Base-by-base conservation (phyloP, 1,140 invertebrate species). In the Tetragonula clypearis region DNA sequence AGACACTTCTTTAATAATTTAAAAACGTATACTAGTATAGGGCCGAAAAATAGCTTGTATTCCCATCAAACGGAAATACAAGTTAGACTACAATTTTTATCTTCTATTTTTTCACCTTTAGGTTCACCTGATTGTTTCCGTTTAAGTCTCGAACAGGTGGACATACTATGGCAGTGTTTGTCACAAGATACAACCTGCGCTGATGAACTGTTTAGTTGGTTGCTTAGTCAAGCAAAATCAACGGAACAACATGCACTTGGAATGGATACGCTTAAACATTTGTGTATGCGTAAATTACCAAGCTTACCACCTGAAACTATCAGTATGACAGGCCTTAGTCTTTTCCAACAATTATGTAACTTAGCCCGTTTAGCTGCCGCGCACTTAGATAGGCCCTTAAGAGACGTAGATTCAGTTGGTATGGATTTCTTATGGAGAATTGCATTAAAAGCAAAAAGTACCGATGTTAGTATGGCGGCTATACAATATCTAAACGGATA, bases 361-460 rank as follows among this genome's bases (percentile, higher is more conserved):
- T 95, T 99, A 77, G 97, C 97, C 0, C 96, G 97, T 21, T 96
- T 98, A 85, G 97, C 98, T 8, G 95, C 95, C 0, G 94, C 96
- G 9, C 96, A 97, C 86, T 96, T 97, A 30, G 94, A 94, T 92
- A 92, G 93, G 86, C 92, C 94, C 79, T 88, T 95, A 56, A 89
- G 92, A 23, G 94, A 95, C 30, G 93, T 94, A 0, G 95, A 95
- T 79, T 95, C 94, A 2, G 96, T 97, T 53, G 98, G 98, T 21
- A 99, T 99, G 97, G 97, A 98, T 94, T 98, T 99, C 91, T 94
- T 99, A 30, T 99, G 98, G 98, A 97, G 97, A 93, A 99, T 99
- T 86, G 98, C 98, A 1, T 94, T 99, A 1, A 95, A 97, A 86
- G 98, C 98, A 1, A 97, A 97, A 85, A 98, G 97, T 92, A 98